phyloP scores from a whole-genome alignment of 2,797 vertebrate species.

The Heliangelus exortis region DNA sequence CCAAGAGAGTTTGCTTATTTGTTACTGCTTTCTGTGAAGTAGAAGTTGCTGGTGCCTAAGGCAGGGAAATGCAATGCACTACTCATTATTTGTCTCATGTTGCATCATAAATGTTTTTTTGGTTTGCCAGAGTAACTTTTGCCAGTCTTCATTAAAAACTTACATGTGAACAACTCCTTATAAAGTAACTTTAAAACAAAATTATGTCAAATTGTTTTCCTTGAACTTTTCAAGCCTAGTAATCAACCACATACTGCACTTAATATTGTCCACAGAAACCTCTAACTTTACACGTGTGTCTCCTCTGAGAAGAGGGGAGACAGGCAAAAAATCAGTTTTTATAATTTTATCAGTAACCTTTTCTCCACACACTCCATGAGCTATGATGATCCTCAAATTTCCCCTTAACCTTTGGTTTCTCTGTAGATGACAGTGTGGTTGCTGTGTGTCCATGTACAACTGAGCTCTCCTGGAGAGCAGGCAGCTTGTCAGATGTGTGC shows the following conservation, averaged over 20 bases:
- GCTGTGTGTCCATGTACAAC: neutral
- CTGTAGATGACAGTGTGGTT: neutral
- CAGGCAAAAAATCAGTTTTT: neutral
- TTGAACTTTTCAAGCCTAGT: neutral
- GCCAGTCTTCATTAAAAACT: neutral
- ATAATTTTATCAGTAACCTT: neutral
- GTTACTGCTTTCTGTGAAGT: neutral
- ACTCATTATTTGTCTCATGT: neutral
- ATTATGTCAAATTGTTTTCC: neutral
- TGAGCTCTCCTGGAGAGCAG: neutral
- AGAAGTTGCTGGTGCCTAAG: conserved; percentile 6
- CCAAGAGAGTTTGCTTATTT: neutral
- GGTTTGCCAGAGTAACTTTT: neutral
- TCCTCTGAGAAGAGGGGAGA: neutral
- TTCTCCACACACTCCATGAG: neutral
- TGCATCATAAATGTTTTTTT: neutral
- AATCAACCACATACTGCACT: neutral
- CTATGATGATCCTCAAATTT: neutral
- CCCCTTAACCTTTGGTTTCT: neutral
- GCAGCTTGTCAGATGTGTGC: neutral
- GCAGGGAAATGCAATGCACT: neutral
- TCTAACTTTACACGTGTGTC: neutral
- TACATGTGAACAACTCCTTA: neutral
- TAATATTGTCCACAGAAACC: neutral
- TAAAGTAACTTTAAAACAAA: neutral